Conservation (phyloP, 2,888 invertebrate genomes). For the Ceramica pisi region DNA sequence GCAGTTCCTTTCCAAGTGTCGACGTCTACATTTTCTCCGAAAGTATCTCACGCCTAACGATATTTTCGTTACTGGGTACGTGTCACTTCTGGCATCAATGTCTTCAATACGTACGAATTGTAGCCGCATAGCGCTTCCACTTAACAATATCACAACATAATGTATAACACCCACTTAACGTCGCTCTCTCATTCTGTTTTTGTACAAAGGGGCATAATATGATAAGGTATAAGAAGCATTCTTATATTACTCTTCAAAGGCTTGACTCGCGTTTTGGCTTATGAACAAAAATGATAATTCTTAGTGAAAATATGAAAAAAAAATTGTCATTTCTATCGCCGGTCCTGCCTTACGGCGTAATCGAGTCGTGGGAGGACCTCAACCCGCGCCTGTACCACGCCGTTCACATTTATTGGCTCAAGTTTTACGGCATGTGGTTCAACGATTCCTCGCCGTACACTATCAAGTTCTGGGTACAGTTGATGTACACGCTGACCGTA, state of each 20-base stretch:
- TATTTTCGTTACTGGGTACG: conserved; percentile 25
- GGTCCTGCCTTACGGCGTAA: conserved; percentile 82
- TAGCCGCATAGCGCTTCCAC: conserved; percentile 69
- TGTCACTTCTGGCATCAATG: conserved; percentile 18
- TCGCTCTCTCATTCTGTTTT: conserved; percentile 74
- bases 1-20: conserved; percentile 21
- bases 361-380: conserved; percentile 84
- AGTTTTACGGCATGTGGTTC: conserved; percentile 89
- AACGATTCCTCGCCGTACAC: conserved; percentile 77
- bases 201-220: conserved; percentile 73
- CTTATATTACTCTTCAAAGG: conserved; percentile 75
- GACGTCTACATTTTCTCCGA: conserved; percentile 7
- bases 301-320: conserved; percentile 74
- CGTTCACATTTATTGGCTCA: conserved; percentile 88
- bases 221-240: conserved; percentile 78
- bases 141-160: conserved; percentile 82
- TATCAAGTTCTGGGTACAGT: conserved; percentile 81
- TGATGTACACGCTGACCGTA: conserved; percentile 80
- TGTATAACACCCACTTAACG: conserved; percentile 80
- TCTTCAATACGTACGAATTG: conserved; percentile 23
- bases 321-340: conserved; percentile 74
- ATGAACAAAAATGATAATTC: conserved; percentile 73
- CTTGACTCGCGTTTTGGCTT: conserved; percentile 64
- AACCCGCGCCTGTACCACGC: conserved; percentile 85
- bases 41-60: conserved; percentile 20